Conservation (phyloP, 2,113 vertebrate genomes). For the Rhinichthys klamathensis region DNA sequence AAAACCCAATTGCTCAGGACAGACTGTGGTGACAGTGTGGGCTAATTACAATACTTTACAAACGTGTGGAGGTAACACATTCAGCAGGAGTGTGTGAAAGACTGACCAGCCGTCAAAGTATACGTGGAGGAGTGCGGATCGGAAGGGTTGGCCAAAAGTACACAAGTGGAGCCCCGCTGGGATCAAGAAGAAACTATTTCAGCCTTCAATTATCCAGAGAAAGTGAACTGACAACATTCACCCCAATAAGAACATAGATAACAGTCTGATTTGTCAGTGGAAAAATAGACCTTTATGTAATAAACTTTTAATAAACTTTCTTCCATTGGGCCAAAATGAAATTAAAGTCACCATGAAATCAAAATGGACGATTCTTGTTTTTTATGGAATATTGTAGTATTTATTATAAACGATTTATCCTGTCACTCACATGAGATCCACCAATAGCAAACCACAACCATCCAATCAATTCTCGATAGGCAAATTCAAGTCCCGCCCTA, state of each 20-base stretch:
- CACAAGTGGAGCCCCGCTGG: not conserved
- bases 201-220: not conserved
- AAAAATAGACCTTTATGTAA: no score
- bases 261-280: not conserved
- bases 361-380: no score
- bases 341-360: not conserved
- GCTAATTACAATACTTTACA: slow-evolving; percentile 44
- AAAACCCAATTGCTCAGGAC: not conserved
- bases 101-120: slow-evolving; percentile 43
- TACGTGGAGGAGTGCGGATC: not conserved
- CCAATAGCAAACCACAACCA: no score
- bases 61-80: slow-evolving; percentile 65
- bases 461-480: no score
- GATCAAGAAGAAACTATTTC: not conserved
- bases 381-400: no score
- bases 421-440: no score
- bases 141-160: not conserved
- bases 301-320: not conserved
- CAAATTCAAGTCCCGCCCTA: no score
- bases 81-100: slow-evolving; percentile 63
- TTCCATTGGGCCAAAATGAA: not conserved
- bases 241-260: not conserved
- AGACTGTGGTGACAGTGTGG: not conserved
- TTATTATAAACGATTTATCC: no score
- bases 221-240: not conserved